Conservation (phyloP, 2,888 invertebrate genomes). For the Pyrocoelia pectoralis region DNA sequence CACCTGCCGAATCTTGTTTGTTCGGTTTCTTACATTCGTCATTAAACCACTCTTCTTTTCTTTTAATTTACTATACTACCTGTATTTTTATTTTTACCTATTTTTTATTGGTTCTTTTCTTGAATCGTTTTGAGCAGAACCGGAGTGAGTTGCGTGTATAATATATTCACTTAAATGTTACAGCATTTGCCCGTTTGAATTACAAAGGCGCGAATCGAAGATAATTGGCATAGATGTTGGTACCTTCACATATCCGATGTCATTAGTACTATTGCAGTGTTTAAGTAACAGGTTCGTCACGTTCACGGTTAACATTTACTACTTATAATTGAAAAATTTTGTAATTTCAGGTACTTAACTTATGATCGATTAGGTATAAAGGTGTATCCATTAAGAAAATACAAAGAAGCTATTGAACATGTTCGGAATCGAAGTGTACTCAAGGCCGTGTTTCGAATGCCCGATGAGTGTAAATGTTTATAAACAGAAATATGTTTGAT, state of each 20-base stretch:
- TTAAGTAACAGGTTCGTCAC: background rate
- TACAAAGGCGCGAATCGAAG: conserved; percentile 70
- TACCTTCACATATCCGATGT: conserved; percentile 71
- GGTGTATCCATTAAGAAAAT: conserved; percentile 64
- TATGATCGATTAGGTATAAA: conserved; percentile 68
- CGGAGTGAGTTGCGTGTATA: background rate
- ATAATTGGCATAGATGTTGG: conserved; percentile 73
- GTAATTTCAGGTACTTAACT: conserved; percentile 67
- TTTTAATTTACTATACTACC: too few species aligned
- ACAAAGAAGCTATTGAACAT: conserved; percentile 63
- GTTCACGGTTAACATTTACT: background rate
- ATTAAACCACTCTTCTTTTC: too few species aligned
- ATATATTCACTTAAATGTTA: conserved; percentile 37
- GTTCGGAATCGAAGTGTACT: conserved; percentile 66
- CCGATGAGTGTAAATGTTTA: conserved; percentile 14
- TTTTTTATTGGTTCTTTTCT: too few species aligned
- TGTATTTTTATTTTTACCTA: too few species aligned
- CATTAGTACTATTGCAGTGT: conserved; percentile 65
- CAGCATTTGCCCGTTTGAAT: conserved; percentile 66
- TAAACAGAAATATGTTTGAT: background rate
- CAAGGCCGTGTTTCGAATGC: conserved; percentile 65
- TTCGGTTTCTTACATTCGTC: too few species aligned
- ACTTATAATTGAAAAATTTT: conserved; percentile 29
- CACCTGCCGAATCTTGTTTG: too few species aligned
- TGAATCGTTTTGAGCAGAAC: too few species aligned